These are phyloP conservation scores for Exephanes ischioxanthus DNA, from an alignment of 2,888 invertebrate genomes.

Conservation along the genomic window DNA sequence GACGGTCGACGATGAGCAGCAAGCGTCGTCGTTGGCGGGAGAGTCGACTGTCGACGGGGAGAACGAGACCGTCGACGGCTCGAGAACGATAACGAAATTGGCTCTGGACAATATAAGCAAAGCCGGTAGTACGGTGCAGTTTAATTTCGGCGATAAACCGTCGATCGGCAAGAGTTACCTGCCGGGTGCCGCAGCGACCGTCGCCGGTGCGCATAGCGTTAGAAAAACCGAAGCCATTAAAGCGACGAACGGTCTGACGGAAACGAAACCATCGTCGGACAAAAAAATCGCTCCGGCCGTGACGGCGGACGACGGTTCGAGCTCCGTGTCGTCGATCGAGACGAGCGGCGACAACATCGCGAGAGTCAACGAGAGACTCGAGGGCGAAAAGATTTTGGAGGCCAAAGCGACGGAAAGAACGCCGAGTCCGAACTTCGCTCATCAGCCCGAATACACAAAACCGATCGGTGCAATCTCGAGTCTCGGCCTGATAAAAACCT, in stretches of 20 bases:
- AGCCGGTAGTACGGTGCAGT: constrained; percentile 89
- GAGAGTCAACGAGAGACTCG: constrained; percentile 71
- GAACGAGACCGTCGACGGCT: constrained; percentile 77
- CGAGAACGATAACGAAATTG: constrained; percentile 86
- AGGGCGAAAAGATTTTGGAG: constrained; percentile 60
- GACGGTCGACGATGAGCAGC: not conserved
- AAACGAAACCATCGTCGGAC: constrained; percentile 1
- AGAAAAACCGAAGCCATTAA: constrained; percentile 64
- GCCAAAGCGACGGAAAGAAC: constrained; percentile 26
- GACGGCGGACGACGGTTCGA: constrained; percentile 19
- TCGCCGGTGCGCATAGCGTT: constrained; percentile 69
- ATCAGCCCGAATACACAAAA: constrained; percentile 66
- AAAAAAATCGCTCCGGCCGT: constrained; percentile 39
- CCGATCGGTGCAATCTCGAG: constrained; percentile 80
- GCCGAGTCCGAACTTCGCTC: constrained; percentile 14
- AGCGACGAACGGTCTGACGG: constrained; percentile 45
- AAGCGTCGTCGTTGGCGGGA: not conserved
- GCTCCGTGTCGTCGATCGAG: constrained; percentile 30
- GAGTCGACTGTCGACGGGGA: constrained; percentile 63
- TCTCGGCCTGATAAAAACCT: constrained; percentile 77
- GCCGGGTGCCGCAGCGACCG: constrained; percentile 73
- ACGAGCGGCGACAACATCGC: constrained; percentile 57
- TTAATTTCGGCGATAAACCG: constrained; percentile 86
- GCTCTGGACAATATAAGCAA: constrained; percentile 89
- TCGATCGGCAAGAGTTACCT: constrained; percentile 80